Base-by-base conservation (phyloP, 2,113 vertebrate genomes). In the Hemibagrus wyckioides region DNA sequence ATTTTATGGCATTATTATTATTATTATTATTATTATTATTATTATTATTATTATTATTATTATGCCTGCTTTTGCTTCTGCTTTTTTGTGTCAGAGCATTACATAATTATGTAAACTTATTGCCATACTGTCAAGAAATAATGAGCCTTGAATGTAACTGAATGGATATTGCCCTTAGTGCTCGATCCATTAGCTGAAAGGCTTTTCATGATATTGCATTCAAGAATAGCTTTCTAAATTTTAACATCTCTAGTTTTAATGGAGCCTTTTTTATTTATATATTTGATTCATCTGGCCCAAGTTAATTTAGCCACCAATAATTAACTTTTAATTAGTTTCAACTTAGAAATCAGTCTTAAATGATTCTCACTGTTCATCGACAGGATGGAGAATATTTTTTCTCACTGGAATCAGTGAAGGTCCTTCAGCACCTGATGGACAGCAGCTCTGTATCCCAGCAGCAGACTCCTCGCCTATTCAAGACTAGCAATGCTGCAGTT, bases 361-460 rank as follows among this genome's bases (percentile, higher is more conserved):
- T 11, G 56, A 28, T 75, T 77, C 19, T 63, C 19, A 80, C 33
- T 56, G 9, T 19, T 13, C 82, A 85, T 54, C 41, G 84, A 11
- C 81, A 97, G 97, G 97, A 97, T 84, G 96, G 95, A 6, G 91
- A 95, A 0, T 89, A 96, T 82, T 92, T 92, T 41, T 96, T 96
- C 91, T 87, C 95, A 0, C 77, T 96, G 91, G 96, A 97, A 33
- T 95, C 95, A 0, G 95, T 97, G 85, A 96, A 93, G 90, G 93
- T 94, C 84, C 95, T 98, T 52, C 95, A 96, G 88, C 91, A 93
- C 41, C 50, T 96, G 80, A 59, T 90, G 3, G 89, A 63, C 69
- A 23, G 56, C n/a, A 15, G 1, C 0, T 7, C 28, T 1, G 33
- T 19, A 2, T 80, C 61, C 69, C 82, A 54, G 48, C 75, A 50